Base-by-base conservation (phyloP, 37 sponge, comb jelly and placozoan species). In the Ianthella basta region DNA sequence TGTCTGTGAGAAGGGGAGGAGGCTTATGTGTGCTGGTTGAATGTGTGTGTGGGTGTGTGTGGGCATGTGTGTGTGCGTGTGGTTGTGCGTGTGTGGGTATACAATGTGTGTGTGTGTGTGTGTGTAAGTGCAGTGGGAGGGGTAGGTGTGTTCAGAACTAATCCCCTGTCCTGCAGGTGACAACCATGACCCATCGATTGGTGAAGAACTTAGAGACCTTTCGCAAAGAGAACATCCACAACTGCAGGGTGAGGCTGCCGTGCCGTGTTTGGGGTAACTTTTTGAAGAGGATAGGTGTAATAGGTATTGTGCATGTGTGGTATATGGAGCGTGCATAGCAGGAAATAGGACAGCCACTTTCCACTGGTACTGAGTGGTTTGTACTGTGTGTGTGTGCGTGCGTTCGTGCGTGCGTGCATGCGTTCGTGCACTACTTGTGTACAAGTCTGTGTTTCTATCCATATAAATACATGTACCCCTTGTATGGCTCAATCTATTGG, bases 171-270 rank as follows among this genome's bases (percentile, higher is more conserved):
- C 23, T 59, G 23, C 41, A 33, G 95, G 38, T 91, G 0, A 89
- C 83, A 12, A 91, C 89, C 55, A 93, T 93, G 4, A 84, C 87
- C 2, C 89, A 88, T 21, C 67, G 96, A 50, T 68, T 93, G 79
- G 78, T 95, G 59, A 90, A 90, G 66, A 93, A 87, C 16, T 85
- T 98, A 80, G 97, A 98, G 41, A 83, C 44, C 38, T 98, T 98
- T 86, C 81, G 97, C 32, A 98, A 96, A 65, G 89, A 96, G 50
- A 85, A 96, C 84, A 94, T 96, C 37, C 85, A 95, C 72, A 86
- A 82, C 38, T 75, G 88, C 20, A 92, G 67, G 70, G 93, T 91
- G 59, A 80, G 20, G n/a, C 30, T 79, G 29, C 74, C 50, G 8
- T 63, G 65, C 65, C 2, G 24, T 74, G 39, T n/a, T n/a, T n/a